Base-by-base conservation (phyloP, 2,797 vertebrate genomes). In the Gallirallus australis region DNA sequence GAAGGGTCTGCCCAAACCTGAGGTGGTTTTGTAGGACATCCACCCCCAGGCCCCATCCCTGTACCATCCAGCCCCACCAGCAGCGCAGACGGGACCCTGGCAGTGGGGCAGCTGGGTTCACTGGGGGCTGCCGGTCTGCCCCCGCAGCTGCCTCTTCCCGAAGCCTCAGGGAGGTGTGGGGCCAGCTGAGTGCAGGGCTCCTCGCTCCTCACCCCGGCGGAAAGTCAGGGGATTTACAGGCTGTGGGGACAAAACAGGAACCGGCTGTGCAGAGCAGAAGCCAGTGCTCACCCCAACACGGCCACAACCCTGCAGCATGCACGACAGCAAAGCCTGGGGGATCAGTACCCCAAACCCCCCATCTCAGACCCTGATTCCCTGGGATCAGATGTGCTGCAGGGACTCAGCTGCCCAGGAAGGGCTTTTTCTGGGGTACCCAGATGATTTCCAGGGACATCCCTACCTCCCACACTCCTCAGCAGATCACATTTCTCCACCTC, bases 211-310 rank as follows among this genome's bases (percentile, higher is more conserved):
- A 52, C 60, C 53, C 71, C 15, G 0, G 12, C 0, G 93, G 96
- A 81, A 94, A 96, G 87, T 83, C 87, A 65, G 95, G 96, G 96
- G 91, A 57, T 96, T 97, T 94, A 95, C 96, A 95, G 48, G 76
- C 82, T 68, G 77, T 39, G 72, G 89, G 85, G 69, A 63, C 63
- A 92, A 93, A 93, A 87, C 85, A 83, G 91, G 91, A 95, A 90
- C 79, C 1, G 7, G 25, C 45, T 71, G 59, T 1, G 1, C 10
- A n/a, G 2, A 15, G 37, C 33, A 17, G 35, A 1, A 12, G 59
- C 64, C 4, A 0, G 28, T 23, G 54, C 45, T 19, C 70, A 76
- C 39, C 78, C 77, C 4, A 0, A 12, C 21, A 18, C 0, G 1
- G 52, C 63, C 27, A 15, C 1, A 1, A 23, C 68, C 37, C 24